Evolutionary conservation across 1,140 invertebrate species (phyloP).

Genomic region (Tribolium madens): DNA sequence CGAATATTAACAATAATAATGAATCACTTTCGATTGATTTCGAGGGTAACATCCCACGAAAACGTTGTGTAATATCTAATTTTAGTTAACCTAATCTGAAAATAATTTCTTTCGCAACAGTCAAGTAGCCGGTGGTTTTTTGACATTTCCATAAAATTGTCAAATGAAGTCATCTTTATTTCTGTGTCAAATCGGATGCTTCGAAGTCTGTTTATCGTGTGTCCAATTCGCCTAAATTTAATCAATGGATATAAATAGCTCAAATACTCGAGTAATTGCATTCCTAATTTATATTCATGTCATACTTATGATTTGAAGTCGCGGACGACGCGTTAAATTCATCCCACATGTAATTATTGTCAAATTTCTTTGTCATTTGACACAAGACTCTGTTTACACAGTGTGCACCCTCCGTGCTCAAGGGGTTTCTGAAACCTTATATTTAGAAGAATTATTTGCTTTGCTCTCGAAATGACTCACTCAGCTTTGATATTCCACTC

Average conservation of each 20-base stretch:
- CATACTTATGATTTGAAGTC: conserved; percentile 15
- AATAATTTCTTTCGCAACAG: conserved; percentile 26
- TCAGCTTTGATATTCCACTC: conserved; percentile 6
- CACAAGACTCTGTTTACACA: background rate
- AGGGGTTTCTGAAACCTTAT: conserved; percentile 26
- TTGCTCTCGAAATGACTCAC: conserved; percentile 15
- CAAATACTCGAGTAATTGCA: conserved; percentile 38
- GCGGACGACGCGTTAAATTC: conserved; percentile 5
- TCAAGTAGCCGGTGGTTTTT: conserved; percentile 24
- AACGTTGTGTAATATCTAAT: conserved; percentile 35
- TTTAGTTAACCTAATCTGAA: conserved; percentile 41
- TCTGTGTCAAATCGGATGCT: too few species aligned
- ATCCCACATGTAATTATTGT: conserved; percentile 22
- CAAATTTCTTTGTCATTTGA: conserved; percentile 30
- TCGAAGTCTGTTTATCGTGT: conserved; percentile 30
- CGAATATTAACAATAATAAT: conserved; percentile 1
- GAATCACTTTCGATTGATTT: conserved; percentile 17
- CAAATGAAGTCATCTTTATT: conserved; percentile 42
- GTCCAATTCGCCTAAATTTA: conserved; percentile 30
- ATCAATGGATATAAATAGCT: conserved; percentile 46
- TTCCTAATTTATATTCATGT: conserved; percentile 40
- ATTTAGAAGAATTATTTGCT: conserved; percentile 22
- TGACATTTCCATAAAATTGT: background rate
- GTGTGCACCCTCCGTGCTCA: conserved; percentile 20
- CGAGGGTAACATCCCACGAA: background rate